These are phyloP conservation scores for Drosophila baimaii DNA, from an alignment of 1,140 invertebrate species.

Conservation along the genomic window DNA sequence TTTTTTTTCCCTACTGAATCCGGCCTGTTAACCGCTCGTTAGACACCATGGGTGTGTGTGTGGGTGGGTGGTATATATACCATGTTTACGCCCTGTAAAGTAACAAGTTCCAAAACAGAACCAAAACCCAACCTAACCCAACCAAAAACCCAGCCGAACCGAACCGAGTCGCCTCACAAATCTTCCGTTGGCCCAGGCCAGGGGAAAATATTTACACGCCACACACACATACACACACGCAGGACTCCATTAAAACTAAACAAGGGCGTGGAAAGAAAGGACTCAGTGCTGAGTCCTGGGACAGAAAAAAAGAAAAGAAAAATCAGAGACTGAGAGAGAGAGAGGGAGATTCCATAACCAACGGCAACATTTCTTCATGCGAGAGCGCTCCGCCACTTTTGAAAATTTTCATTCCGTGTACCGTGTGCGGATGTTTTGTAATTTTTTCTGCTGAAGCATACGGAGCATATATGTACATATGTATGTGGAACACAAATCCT, in stretches of 20 bases:
- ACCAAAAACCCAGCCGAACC: constrained; percentile 29
- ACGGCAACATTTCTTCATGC: constrained; percentile 57
- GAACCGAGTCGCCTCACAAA: constrained; percentile 44
- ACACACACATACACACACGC: constrained; percentile 38
- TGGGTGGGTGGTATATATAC: constrained; percentile 18
- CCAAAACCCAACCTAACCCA: not conserved
- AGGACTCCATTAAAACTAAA: constrained; percentile 75
- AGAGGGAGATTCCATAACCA: constrained; percentile 60
- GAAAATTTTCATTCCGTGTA: constrained; percentile 40
- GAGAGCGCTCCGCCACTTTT: constrained; percentile 24
- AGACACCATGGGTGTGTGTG: constrained; percentile 36
- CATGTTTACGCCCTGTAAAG: constrained; percentile 35
- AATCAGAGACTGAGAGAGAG: constrained; percentile 9
- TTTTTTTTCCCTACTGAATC: constrained; percentile 3
- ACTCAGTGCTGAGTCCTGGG: constrained; percentile 9
- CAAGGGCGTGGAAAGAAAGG: constrained; percentile 52
- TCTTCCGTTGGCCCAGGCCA: constrained; percentile 30
- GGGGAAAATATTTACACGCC: constrained; percentile 68
- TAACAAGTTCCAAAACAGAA: constrained; percentile 34
- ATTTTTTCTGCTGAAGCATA: constrained; percentile 50
- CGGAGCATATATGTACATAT: constrained; percentile 53
- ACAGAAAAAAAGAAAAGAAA: not conserved
- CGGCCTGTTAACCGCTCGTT: constrained; percentile 58
- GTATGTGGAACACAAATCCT: constrained; percentile 70
- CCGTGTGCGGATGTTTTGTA: constrained; percentile 49